A percentile compares a stretch with the other conserved stretches of the same genome.
Evolutionary conservation across 2,797 vertebrate genomes (phyloP).

Genomic region (Pangasius mekongensis): DNA sequence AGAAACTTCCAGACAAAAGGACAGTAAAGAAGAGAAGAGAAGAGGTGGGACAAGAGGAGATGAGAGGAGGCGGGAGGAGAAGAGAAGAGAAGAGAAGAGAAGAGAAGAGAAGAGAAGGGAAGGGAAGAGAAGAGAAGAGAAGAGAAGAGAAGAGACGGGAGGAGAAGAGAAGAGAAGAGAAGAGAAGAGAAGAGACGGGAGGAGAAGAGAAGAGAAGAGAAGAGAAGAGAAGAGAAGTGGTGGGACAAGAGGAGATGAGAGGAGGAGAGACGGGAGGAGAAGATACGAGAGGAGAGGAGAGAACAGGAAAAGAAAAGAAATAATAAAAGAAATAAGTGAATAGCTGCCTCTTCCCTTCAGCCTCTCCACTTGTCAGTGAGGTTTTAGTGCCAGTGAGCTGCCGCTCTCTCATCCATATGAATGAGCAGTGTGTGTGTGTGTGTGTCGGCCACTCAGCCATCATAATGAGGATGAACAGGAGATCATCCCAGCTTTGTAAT

Average conservation of each 20-base stretch:
- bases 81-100: not conserved
- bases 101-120: not conserved
- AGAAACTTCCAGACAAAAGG: not conserved
- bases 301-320: constrained; percentile 37
- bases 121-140: not conserved
- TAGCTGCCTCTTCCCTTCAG: constrained; percentile 36
- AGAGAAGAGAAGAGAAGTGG: too few species aligned
- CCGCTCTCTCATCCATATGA: constrained; percentile 41
- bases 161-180: not conserved
- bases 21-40: constrained; percentile 32
- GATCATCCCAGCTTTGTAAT: constrained; percentile 51
- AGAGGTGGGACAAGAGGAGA: accelerated
- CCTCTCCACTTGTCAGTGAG: constrained; percentile 23
- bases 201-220: not conserved
- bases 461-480: constrained; percentile 52
- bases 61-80: not conserved
- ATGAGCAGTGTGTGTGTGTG: constrained; percentile 42
- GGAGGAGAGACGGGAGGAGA: constrained; percentile 44
- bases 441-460: constrained; percentile 17
- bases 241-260: constrained; percentile 7
- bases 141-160: not conserved
- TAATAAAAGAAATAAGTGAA: constrained; percentile 26
- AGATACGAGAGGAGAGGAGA: constrained; percentile 35
- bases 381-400: constrained; percentile 45
- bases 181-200: not conserved